A percentile compares a stretch with the other conserved stretches of the same genome.
Evolutionary conservation across 2,888 invertebrate species (phyloP).

Genomic region (Stenoptilia bipunctidactyla): DNA sequence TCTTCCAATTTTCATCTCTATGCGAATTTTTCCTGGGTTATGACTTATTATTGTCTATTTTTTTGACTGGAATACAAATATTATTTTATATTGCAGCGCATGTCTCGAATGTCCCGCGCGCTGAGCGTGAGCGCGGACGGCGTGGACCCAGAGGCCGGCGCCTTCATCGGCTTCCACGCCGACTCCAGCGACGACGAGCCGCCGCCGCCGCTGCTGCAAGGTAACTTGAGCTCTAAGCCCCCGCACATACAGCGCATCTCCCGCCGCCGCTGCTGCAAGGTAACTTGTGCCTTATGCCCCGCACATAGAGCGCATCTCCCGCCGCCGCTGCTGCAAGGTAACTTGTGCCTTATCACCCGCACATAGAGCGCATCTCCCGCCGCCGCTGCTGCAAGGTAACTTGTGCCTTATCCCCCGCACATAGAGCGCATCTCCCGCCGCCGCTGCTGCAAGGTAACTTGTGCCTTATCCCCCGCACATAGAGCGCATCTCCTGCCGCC

Average conservation of each 20-base stretch:
- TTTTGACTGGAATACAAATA: too few relatives aligned
- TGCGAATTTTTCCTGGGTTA: too few relatives aligned
- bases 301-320: slow-evolving; percentile 8
- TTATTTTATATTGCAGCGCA: slow-evolving; percentile 55
- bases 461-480: too few relatives aligned
- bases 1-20: too few relatives aligned
- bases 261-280: slow-evolving; percentile 59
- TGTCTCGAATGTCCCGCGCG: slow-evolving; percentile 77
- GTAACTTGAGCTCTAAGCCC: slow-evolving; percentile 23
- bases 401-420: too few relatives aligned
- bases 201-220: slow-evolving; percentile 52
- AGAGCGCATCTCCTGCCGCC: too few relatives aligned
- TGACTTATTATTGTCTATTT: too few relatives aligned
- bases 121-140: slow-evolving; percentile 41
- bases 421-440: too few relatives aligned
- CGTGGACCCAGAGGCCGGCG: slow-evolving; percentile 81
- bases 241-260: too few relatives aligned
- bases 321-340: slow-evolving; percentile 56
- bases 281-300: slow-evolving; percentile 14
- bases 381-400: too few relatives aligned
- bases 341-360: slow-evolving; percentile 12
- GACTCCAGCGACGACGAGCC: slow-evolving; percentile 71
- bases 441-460: too few relatives aligned
- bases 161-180: slow-evolving; percentile 87
- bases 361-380: neutral